Evolutionary conservation across 2,797 vertebrate genomes (phyloP).

Genomic region (Sebastes nivosus): DNA sequence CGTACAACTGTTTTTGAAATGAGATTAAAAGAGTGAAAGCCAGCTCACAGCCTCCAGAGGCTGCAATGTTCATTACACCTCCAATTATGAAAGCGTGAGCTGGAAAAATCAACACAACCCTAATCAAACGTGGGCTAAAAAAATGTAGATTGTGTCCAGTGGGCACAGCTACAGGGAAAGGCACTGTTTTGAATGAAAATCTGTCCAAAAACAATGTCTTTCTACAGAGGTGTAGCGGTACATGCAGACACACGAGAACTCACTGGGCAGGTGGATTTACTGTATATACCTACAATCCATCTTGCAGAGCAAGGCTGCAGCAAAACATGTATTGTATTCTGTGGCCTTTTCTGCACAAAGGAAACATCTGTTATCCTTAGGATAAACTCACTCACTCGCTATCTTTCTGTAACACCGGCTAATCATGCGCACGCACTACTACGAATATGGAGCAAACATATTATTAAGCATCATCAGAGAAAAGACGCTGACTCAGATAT

Average conservation of each 20-base stretch:
- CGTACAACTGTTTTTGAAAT: background rate
- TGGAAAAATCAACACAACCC: background rate
- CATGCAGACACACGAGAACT: background rate
- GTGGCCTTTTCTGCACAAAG: background rate
- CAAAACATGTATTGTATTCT: background rate
- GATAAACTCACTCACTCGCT: background rate
- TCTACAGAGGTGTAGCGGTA: background rate
- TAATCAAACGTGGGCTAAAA: background rate
- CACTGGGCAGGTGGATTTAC: background rate
- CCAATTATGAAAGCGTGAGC: background rate
- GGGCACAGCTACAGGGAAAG: background rate
- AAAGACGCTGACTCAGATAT: background rate
- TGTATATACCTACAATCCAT: background rate
- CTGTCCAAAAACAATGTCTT: background rate
- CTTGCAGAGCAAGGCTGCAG: background rate
- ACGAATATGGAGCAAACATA: background rate
- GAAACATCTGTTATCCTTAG: background rate
- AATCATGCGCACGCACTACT: background rate
- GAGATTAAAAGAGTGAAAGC: slow-evolving; percentile 6
- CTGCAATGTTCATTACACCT: background rate
- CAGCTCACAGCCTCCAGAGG: background rate
- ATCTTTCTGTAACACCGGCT: background rate
- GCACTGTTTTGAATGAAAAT: background rate
- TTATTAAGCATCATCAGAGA: background rate
- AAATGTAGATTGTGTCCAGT: background rate